phyloP scores from a whole-genome alignment of 2,797 vertebrate species.

The Syncerus caffer region DNA sequence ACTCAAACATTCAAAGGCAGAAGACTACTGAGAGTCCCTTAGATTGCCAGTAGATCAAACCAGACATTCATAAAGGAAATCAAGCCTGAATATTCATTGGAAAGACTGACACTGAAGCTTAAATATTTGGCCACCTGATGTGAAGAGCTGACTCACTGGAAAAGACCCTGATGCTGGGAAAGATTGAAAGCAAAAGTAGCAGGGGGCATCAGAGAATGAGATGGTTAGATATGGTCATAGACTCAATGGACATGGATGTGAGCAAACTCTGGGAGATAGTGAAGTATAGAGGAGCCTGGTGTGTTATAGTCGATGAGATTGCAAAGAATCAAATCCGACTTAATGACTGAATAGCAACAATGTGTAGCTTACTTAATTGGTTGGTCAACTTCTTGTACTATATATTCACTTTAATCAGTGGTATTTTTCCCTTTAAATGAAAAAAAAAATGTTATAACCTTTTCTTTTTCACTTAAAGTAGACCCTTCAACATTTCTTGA shows the following conservation, averaged over 20 bases:
- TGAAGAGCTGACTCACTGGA: neutral
- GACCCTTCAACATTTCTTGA: neutral
- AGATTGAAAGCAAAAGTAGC: neutral
- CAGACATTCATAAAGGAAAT: neutral
- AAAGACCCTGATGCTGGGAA: neutral
- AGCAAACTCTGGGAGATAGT: neutral
- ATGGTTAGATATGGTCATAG: neutral
- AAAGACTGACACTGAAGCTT: neutral
- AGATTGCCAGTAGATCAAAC: neutral
- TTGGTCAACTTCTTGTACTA: neutral
- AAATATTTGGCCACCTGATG: neutral
- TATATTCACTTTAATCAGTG: neutral
- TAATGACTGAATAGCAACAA: neutral
- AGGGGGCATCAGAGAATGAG: neutral
- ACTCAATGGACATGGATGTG: neutral
- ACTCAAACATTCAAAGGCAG: neutral
- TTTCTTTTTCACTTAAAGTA: neutral
- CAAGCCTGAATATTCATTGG: neutral
- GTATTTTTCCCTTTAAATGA: neutral
- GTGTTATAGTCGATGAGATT: neutral
- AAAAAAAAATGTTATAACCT: neutral
- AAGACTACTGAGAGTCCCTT: neutral
- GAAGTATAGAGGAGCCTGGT: rapidly evolving
- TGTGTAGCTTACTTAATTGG: neutral
- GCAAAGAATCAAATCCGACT: neutral